Conservation (phyloP, 2,888 invertebrate species). For the Chouioia cunea region DNA sequence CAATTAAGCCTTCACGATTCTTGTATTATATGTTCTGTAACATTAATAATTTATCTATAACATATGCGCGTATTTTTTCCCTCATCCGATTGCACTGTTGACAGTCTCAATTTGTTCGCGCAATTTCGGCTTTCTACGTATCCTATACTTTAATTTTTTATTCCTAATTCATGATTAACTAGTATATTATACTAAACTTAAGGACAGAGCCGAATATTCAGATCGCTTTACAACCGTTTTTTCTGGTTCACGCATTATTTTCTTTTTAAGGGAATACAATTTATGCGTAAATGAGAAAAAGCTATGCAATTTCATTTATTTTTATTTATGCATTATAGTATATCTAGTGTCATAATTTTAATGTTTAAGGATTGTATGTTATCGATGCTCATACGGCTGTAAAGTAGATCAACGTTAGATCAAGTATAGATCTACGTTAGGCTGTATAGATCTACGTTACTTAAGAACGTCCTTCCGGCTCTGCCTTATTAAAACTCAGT, state of each 20-base stretch:
- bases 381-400: slow-evolving; percentile 3
- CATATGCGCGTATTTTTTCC: slow-evolving; percentile 6
- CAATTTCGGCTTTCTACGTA: slow-evolving; percentile 4
- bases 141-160: slow-evolving; percentile 17
- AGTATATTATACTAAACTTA: slow-evolving; percentile 39
- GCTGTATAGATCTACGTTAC: not conserved
- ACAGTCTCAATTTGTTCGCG: slow-evolving; percentile 33
- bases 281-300: slow-evolving; percentile 42
- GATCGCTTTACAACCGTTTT: slow-evolving; percentile 10
- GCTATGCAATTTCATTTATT: slow-evolving; percentile 29
- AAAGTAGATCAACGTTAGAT: too few species aligned
- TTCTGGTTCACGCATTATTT: slow-evolving; percentile 2
- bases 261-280: slow-evolving; percentile 14
- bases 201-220: slow-evolving; percentile 43
- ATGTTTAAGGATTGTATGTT: not conserved
- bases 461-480: slow-evolving; percentile 37
- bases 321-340: slow-evolving; percentile 19
- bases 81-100: slow-evolving; percentile 3
- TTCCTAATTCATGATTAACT: slow-evolving; percentile 41
- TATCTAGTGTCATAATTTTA: slow-evolving; percentile 20
- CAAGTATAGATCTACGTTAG: not conserved
- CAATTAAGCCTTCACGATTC: slow-evolving; percentile 42
- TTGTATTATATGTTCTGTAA: not conserved
- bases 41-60: slow-evolving; percentile 9
- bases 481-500: slow-evolving; percentile 28